phyloP scores from a whole-genome alignment of 2,888 invertebrate genomes.

The Clunio marinus region DNA sequence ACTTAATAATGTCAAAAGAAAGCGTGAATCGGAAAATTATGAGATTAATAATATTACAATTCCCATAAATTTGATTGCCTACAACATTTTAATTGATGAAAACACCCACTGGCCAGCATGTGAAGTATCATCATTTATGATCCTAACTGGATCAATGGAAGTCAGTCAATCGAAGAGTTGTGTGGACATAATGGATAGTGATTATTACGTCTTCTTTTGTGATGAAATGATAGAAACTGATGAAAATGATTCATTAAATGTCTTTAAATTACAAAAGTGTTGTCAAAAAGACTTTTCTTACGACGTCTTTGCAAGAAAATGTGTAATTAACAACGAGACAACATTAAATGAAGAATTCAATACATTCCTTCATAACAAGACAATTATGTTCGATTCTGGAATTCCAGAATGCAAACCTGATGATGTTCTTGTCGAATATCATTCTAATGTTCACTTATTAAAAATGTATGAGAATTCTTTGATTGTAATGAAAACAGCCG shows the following conservation, averaged over 20 bases:
- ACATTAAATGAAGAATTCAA: slow-evolving; percentile 10
- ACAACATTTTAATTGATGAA: not conserved
- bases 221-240: not conserved
- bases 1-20: not conserved
- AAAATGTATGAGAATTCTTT: slow-evolving; percentile 42
- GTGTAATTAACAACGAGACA: slow-evolving; percentile 40
- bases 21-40: not conserved
- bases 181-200: slow-evolving; percentile 7
- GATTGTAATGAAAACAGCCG: slow-evolving; percentile 41
- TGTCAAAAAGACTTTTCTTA: slow-evolving; percentile 46
- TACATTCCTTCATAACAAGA: slow-evolving; percentile 42
- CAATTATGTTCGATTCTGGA: slow-evolving; percentile 45
- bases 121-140: not conserved
- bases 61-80: not conserved
- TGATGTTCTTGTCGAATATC: slow-evolving; percentile 47
- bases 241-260: slow-evolving; percentile 24
- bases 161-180: slow-evolving; percentile 8
- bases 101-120: slow-evolving; percentile 25
- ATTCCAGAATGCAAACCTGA: slow-evolving; percentile 44
- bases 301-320: slow-evolving; percentile 43
- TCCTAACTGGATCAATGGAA: not conserved
- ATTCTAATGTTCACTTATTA: slow-evolving; percentile 43
- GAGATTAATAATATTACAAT: not conserved
- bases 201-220: slow-evolving; percentile 21
- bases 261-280: slow-evolving; percentile 47